Evolutionary conservation across 2,797 vertebrate genomes (phyloP), one percentile per base, ranked within the genome.

Genomic region (Odontamblyopus rebecca): DNA sequence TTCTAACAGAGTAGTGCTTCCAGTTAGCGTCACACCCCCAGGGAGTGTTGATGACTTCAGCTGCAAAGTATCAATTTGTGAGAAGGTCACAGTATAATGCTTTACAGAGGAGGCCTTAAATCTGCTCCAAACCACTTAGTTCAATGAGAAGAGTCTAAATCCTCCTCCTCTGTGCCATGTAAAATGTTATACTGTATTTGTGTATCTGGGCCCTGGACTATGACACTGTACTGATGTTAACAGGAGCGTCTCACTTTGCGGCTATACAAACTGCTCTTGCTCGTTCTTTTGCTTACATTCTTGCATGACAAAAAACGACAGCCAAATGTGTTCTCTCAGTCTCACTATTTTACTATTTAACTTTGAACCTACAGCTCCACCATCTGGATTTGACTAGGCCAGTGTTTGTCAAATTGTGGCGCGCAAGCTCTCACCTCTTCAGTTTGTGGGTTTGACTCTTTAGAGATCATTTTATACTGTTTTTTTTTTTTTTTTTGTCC

Each of bases 171-270:
- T 72, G 68, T 78, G 59, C 48, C 44, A 70, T 61, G 38, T 72
- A 67, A 78, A 83, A 85, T 72, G 76, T 86, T 81, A 81, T 84
- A 83, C 84, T 88, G 82, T 81, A 69, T 75, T 73, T 68, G 82
- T 63, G 75, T 67, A 77, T 83, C 19, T 44, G 35, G 38, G 62
- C 35, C 62, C 62, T 64, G 62, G 26, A 15, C n/a, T 64, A 26
- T 2, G 38, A 23, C 19, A 4, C 1, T 41, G 32, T 62, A 0
- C 5, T 61, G 19, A 23, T 54, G n/a, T n/a, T 54, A 23, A 54
- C 53, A 54, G 19, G 19, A 54, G 19, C 11, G 9, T 57, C 27
- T 4, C 54, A 26, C 54, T 8, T 19, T 54, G 19, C 19, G 23
- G 19, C 41, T 41, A 41, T 7, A 53, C 19, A 53, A 53, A 53